phyloP scores from a whole-genome alignment of 2,888 invertebrate species.

The Ectropis crepuscularia region DNA sequence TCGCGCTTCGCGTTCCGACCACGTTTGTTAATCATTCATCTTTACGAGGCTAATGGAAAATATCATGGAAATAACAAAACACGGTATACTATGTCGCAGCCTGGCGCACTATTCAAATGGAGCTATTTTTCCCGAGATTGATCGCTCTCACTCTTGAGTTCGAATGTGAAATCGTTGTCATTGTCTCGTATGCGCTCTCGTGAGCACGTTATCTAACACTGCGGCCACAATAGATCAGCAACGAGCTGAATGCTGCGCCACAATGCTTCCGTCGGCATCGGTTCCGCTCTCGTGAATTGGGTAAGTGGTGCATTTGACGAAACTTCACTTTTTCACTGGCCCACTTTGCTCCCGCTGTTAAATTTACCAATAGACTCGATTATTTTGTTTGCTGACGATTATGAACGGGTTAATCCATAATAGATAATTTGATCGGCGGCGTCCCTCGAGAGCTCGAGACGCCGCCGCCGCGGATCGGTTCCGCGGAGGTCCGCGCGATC shows the following conservation, averaged over 20 bases:
- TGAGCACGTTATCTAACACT: conserved; percentile 76
- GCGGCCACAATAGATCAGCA: conserved; percentile 69
- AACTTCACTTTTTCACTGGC: conserved; percentile 79
- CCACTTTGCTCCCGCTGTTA: conserved; percentile 61
- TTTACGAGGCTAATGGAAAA: conserved; percentile 61
- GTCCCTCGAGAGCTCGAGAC: conserved; percentile 55
- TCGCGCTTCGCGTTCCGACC: conserved; percentile 60
- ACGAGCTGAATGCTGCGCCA: conserved; percentile 60
- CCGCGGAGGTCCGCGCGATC: conserved; percentile 62
- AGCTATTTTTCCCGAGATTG: conserved; percentile 26
- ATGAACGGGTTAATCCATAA: conserved; percentile 66
- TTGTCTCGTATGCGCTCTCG: conserved; percentile 73
- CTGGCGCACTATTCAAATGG: conserved; percentile 15
- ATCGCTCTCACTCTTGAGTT: conserved; percentile 70
- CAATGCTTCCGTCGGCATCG: conserved; percentile 74
- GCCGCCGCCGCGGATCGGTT: conserved; percentile 60
- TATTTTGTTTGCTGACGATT: conserved; percentile 73
- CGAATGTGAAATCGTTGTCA: conserved; percentile 66
- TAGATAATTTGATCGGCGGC: conserved; percentile 69
- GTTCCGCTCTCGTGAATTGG: conserved; percentile 83
- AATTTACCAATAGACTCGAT: conserved; percentile 60
- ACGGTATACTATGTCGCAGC: conserved; percentile 22
- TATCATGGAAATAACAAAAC: conserved; percentile 45
- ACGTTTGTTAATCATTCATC: conserved; percentile 63
- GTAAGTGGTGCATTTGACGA: conserved; percentile 81